Base-by-base conservation (phyloP, 2,888 invertebrate species). In the Leistus spinibarbis region DNA sequence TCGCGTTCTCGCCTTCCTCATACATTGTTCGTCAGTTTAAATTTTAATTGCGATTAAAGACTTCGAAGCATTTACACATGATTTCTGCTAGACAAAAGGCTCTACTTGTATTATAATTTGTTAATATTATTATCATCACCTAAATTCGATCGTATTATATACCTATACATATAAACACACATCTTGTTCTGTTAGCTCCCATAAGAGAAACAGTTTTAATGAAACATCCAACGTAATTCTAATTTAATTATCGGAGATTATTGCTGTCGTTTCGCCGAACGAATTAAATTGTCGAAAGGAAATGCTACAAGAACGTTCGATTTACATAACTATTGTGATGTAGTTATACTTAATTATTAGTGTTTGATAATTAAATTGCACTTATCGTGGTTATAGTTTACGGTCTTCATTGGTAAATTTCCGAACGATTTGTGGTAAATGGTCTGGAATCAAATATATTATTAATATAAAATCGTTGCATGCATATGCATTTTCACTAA, bases 1-100 rank as follows among this genome's bases (percentile, higher is more conserved):
- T 60, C 60, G 19, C 60, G 17, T 60, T 20, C 10, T 57, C 57
- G 70, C 53, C 20, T n/a, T 27, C 17, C 24, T 54, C 23, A 27
- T 19, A 13, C n/a, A 20, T 53, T 56, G 22, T 54, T 54, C 64
- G 64, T 54, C 27, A 54, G 71, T 65, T 40, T 71, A 24, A 63
- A 27, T 24, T 20, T 17, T 70, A 54, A 65, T 40, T 54, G 23
- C 64, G 19, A 65, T 70, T 70, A 69, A 69, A 69, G 69, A 69
- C 40, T 60, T 69, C 40, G 69, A 71, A 64, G 64, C 54, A 71
- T 71, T 69, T 54, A 71, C 70, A 63, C 65, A 63, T 70, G 71
- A 71, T 71, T 71, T 27, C 54, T 53, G 54, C 40, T 23, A 24
- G 54, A 71, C 71, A 71, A 71, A 65, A 71, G 10, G 13, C 40